phyloP scores from a whole-genome alignment of 2,113 vertebrate genomes.

The Vidua macroura region DNA sequence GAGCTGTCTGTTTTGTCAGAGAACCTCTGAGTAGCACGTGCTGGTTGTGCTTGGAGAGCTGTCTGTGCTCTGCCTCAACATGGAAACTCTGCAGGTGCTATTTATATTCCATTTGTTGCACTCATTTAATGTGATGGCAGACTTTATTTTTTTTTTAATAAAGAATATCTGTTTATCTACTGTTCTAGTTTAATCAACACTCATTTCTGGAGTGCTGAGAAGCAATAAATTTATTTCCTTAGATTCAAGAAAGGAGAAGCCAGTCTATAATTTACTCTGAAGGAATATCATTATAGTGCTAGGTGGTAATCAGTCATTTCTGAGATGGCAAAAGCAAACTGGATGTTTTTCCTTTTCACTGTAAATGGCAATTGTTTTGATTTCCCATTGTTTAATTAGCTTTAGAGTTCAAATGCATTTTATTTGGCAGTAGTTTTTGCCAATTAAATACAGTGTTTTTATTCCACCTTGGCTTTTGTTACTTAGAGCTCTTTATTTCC shows the following conservation, averaged over 20 bases:
- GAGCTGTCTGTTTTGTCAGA: neutral
- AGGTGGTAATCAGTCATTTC: constrained; percentile 57
- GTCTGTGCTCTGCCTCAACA: neutral
- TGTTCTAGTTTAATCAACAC: constrained; percentile 7
- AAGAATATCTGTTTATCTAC: neutral
- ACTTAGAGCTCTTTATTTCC: constrained; percentile 19
- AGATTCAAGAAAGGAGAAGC: constrained; percentile 1
- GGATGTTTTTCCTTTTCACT: constrained; percentile 26
- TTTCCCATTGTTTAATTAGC: constrained; percentile 24
- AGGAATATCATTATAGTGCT: constrained; percentile 44
- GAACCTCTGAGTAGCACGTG: neutral
- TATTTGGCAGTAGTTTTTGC: neutral
- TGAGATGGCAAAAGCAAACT: constrained; percentile 23
- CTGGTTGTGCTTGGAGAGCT: neutral
- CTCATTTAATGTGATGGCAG: neutral
- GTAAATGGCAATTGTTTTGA: neutral
- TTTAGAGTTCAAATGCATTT: constrained; percentile 11
- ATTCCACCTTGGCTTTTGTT: neutral
- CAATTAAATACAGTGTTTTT: neutral
- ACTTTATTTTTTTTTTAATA: neutral
- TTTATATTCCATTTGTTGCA: neutral
- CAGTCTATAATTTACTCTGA: constrained; percentile 59
- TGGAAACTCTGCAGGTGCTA: neutral
- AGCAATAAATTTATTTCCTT: constrained; percentile 20
- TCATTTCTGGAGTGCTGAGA: constrained; percentile 35